phyloP scores from a whole-genome alignment of 2,113 vertebrate species.

The Zosterops lateralis region DNA sequence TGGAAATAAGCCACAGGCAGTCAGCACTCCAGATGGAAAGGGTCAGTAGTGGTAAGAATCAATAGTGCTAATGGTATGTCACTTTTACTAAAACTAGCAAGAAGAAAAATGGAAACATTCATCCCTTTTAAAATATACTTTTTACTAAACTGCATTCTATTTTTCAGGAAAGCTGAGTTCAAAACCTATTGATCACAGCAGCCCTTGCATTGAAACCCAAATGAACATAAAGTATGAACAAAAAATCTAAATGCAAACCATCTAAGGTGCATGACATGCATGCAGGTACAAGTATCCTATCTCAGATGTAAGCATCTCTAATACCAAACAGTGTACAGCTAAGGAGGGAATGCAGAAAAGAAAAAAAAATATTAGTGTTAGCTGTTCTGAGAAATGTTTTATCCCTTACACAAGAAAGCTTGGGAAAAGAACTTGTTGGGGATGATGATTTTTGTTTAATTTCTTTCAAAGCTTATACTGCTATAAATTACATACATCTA shows the following conservation, averaged over 20 bases:
- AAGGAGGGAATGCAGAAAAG: not conserved
- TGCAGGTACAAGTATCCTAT: not conserved
- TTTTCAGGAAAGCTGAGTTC: not conserved
- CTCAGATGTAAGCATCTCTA: not conserved
- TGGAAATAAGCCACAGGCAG: conserved; percentile 15
- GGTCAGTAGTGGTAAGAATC: not conserved
- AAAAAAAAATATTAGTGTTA: not conserved
- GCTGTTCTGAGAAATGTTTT: not conserved
- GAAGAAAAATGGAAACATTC: not conserved
- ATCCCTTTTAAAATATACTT: not conserved
- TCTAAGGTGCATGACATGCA: not conserved
- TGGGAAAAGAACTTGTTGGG: too few relatives aligned
- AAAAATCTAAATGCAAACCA: not conserved
- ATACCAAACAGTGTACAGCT: not conserved
- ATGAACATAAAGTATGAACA: not conserved
- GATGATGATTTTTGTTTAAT: not conserved
- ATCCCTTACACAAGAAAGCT: not conserved
- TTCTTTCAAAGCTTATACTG: not conserved
- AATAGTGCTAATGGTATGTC: not conserved
- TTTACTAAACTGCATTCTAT: not conserved
- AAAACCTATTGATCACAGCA: not conserved
- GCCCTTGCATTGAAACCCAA: not conserved
- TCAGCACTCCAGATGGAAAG: not conserved
- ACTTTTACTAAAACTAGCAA: not conserved
- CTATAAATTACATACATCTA: not conserved